These are phyloP conservation scores for Coenonympha arcania DNA, from an alignment of 2,888 invertebrate genomes.

Conservation along the genomic window DNA sequence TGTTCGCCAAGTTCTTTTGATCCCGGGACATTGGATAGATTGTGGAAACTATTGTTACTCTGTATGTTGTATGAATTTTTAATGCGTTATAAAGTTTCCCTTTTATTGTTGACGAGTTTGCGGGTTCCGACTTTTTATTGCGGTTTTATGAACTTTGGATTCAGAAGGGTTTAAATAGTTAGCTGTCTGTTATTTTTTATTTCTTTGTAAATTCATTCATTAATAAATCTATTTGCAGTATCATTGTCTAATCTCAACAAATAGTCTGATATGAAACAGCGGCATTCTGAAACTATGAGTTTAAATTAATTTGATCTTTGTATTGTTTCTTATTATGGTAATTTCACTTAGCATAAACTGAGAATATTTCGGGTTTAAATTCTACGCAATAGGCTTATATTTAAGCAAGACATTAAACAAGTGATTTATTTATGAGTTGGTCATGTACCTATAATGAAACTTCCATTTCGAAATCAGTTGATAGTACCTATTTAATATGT, in stretches of 20 bases:
- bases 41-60: slow-evolving; percentile 16
- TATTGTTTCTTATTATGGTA: too few species aligned
- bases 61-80: slow-evolving; percentile 13
- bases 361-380: background rate
- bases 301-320: too few species aligned
- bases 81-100: background rate
- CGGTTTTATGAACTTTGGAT: too few species aligned
- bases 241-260: too few species aligned
- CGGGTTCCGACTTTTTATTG: too few species aligned
- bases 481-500: too few species aligned
- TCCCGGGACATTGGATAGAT: slow-evolving; percentile 20
- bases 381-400: background rate
- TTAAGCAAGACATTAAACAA: background rate
- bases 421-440: slow-evolving; percentile 12
- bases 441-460: slow-evolving; percentile 10
- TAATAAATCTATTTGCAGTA: too few species aligned
- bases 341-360: too few species aligned
- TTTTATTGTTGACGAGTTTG: background rate
- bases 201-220: background rate
- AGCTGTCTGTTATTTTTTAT: background rate
- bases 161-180: too few species aligned
- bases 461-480: slow-evolving; percentile 22
- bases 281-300: too few species aligned
- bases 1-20: slow-evolving; percentile 23
- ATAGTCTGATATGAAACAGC: too few species aligned